phyloP scores from a whole-genome alignment of 2,888 invertebrate genomes.

The Caenorhabditis sulstoni region DNA sequence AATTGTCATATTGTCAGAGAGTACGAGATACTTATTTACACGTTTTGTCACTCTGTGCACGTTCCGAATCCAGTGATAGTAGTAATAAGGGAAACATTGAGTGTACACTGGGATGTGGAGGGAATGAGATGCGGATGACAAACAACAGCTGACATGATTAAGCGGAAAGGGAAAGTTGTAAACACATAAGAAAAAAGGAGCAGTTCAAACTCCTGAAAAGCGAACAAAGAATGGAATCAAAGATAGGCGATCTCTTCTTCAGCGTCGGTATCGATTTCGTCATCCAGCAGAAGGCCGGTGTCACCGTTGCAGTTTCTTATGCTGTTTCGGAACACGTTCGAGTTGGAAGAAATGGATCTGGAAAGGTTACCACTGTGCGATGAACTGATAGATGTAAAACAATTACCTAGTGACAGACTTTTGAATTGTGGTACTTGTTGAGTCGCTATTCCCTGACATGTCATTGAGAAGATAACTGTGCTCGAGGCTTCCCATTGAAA shows the following conservation, averaged over 20 bases:
- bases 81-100: slow-evolving; percentile 10
- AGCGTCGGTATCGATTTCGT: slow-evolving; percentile 41
- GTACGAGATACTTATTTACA: slow-evolving; percentile 2
- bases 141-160: slow-evolving; percentile 33
- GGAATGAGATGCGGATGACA: background rate
- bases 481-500: slow-evolving; percentile 60
- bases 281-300: slow-evolving; percentile 47
- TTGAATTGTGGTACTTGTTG: slow-evolving; percentile 41
- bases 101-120: slow-evolving; percentile 6
- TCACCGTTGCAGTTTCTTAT: slow-evolving; percentile 45
- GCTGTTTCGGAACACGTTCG: slow-evolving; percentile 39
- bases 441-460: slow-evolving; percentile 57
- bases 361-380: background rate
- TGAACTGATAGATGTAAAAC: no score
- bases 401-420: slow-evolving; percentile 47
- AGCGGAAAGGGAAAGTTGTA: slow-evolving; percentile 3
- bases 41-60: background rate
- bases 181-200: slow-evolving; percentile 11
- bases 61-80: background rate
- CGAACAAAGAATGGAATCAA: slow-evolving; percentile 1
- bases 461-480: slow-evolving; percentile 52
- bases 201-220: no score
- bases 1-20: no score
- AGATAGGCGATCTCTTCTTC: slow-evolving; percentile 61
- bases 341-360: slow-evolving; percentile 47